Conservation (phyloP, 1,140 invertebrate species). For the Aphidius ervi region DNA sequence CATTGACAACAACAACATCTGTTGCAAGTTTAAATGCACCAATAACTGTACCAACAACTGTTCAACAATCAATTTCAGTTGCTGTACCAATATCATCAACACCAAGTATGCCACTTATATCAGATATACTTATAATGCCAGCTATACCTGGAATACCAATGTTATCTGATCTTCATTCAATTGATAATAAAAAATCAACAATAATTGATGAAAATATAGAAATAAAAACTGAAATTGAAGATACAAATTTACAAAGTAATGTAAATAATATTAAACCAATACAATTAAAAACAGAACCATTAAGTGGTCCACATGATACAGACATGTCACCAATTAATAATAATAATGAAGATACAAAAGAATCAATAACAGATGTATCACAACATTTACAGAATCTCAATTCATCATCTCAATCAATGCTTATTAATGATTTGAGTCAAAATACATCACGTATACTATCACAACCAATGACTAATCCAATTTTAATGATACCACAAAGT, state of each 20-base stretch:
- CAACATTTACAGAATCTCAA: slow-evolving; percentile 14
- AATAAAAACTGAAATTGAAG: slow-evolving; percentile 40
- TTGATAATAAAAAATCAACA: slow-evolving; percentile 40
- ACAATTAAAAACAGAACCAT: slow-evolving; percentile 44
- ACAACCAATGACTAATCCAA: slow-evolving; percentile 37
- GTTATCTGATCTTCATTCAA: slow-evolving; percentile 46
- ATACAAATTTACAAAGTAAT: slow-evolving; percentile 27
- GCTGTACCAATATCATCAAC: slow-evolving; percentile 36
- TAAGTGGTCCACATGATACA: slow-evolving; percentile 34
- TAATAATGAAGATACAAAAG: slow-evolving; percentile 21
- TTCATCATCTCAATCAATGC: slow-evolving; percentile 15
- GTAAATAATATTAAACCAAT: slow-evolving; percentile 29
- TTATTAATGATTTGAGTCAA: slow-evolving; percentile 38
- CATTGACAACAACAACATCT: slow-evolving; percentile 33
- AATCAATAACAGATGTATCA: slow-evolving; percentile 9
- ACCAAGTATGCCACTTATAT: too few species aligned
- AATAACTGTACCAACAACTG: slow-evolving; percentile 39
- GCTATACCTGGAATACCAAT: slow-evolving; percentile 20
- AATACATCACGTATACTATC: slow-evolving; percentile 42
- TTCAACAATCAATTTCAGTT: slow-evolving; percentile 36
- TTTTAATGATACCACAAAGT: slow-evolving; percentile 16
- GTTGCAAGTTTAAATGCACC: slow-evolving; percentile 27
- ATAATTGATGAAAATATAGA: slow-evolving; percentile 37
- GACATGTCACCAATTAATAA: slow-evolving; percentile 31
- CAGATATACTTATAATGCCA: too few species aligned